A percentile compares a stretch with the other conserved stretches of the same genome.
These are phyloP conservation scores for Prosopocoilus inquinatus DNA, from an alignment of 2,888 invertebrate genomes.

Conservation along the genomic window DNA sequence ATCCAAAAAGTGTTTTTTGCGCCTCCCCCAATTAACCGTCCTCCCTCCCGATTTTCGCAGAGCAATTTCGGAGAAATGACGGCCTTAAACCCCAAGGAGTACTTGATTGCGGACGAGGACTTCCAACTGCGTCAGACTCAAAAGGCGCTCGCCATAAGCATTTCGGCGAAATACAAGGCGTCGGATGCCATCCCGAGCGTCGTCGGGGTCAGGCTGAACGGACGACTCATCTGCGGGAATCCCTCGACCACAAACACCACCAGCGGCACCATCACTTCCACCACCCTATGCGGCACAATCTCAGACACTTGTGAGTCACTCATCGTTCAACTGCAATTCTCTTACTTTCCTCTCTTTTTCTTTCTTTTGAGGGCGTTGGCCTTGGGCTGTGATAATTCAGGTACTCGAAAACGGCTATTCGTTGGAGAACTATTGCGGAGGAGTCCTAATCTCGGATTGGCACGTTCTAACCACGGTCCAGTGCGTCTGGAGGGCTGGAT, in stretches of 20 bases:
- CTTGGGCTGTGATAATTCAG: no score
- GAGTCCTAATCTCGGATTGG: conserved; percentile 37
- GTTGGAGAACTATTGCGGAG: conserved; percentile 35
- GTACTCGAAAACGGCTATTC: no score
- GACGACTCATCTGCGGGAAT: conserved; percentile 53
- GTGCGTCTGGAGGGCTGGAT: conserved; percentile 44
- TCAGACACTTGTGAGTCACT: no score
- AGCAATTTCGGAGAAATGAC: conserved; percentile 59
- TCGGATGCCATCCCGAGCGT: conserved; percentile 53
- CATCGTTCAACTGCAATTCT: no score
- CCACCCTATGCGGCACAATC: no score
- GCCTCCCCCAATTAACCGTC: no score
- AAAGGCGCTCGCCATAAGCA: conserved; percentile 51
- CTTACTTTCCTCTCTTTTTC: no score
- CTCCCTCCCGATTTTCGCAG: no score
- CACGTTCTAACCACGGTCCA: conserved; percentile 45
- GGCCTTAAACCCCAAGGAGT: conserved; percentile 56
- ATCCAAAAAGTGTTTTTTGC: no score
- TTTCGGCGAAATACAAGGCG: conserved; percentile 60
- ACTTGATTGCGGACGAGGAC: conserved; percentile 54
- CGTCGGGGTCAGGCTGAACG: conserved; percentile 55
- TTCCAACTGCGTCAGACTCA: conserved; percentile 57
- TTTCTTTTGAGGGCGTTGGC: no score
- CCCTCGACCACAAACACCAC: conserved; percentile 30
- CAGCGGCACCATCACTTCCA: background rate